Conservation (phyloP, 2,113 vertebrate genomes). For the Epinephelus cyanopodus region DNA sequence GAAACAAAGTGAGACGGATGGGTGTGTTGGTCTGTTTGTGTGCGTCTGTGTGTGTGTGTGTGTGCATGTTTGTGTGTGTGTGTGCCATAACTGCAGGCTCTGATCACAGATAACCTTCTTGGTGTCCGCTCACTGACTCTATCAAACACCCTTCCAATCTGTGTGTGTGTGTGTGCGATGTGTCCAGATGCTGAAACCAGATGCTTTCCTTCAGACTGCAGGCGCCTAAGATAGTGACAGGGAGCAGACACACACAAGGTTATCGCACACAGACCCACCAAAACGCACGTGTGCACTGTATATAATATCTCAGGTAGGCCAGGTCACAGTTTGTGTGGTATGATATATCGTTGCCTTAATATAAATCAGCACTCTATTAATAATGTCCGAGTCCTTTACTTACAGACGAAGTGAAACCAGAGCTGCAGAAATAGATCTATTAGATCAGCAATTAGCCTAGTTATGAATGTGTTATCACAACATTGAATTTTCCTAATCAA, state of each 20-base stretch:
- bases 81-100: slow-evolving; percentile 47
- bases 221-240: slow-evolving; percentile 78
- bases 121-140: slow-evolving; percentile 59
- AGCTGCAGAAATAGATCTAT: not conserved
- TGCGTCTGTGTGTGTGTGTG: not conserved
- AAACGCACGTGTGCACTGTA: slow-evolving; percentile 16
- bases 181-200: slow-evolving; percentile 78
- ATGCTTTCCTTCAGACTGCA: slow-evolving; percentile 76
- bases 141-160: slow-evolving; percentile 48
- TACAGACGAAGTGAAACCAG: slow-evolving; percentile 34
- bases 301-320: slow-evolving; percentile 44
- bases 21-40: not conserved
- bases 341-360: slow-evolving; percentile 23
- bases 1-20: slow-evolving; percentile 1
- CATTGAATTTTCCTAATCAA: not conserved
- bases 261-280: slow-evolving; percentile 47
- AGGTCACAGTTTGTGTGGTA: slow-evolving; percentile 14
- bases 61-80: not conserved
- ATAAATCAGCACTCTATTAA: slow-evolving; percentile 18
- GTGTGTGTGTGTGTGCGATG: slow-evolving; percentile 17
- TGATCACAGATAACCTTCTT: slow-evolving; percentile 77
- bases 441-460: slow-evolving; percentile 13
- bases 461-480: slow-evolving; percentile 12
- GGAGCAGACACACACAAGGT: slow-evolving; percentile 68
- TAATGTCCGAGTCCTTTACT: not conserved